phyloP scores from a whole-genome alignment of 2,888 invertebrate species.

The Drosophila koepferae region DNA sequence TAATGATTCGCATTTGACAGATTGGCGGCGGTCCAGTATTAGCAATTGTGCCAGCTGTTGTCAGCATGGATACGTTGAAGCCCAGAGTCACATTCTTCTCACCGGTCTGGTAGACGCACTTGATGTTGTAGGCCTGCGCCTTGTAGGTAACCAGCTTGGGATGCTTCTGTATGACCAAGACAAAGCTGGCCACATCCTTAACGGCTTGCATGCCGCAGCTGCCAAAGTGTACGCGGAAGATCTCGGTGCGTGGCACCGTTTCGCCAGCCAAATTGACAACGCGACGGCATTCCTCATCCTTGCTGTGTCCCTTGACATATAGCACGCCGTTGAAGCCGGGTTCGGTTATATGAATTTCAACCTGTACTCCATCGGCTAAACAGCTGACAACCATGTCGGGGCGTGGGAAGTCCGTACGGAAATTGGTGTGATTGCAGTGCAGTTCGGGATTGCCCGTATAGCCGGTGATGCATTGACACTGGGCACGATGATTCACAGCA shows the following conservation, averaged over 20 bases:
- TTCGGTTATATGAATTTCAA: conserved; percentile 90
- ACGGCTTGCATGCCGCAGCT: conserved; percentile 96
- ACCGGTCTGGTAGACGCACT: conserved; percentile 97
- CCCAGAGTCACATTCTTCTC: conserved; percentile 96
- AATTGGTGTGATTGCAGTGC: conserved; percentile 87
- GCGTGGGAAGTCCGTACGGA: conserved; percentile 93
- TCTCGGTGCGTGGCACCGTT: conserved; percentile 88
- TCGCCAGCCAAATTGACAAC: conserved; percentile 92
- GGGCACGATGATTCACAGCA: conserved; percentile 90
- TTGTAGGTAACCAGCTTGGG: conserved; percentile 97
- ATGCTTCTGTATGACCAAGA: conserved; percentile 98
- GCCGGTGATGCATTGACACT: conserved; percentile 91
- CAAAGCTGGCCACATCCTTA: conserved; percentile 96
- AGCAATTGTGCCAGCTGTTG: conserved; percentile 97
- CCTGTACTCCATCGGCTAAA: conserved; percentile 95
- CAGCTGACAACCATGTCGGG: conserved; percentile 95
- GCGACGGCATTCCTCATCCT: conserved; percentile 94
- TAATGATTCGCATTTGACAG: conserved; percentile 96
- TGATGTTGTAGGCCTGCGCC: conserved; percentile 98
- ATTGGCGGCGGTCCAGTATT: conserved; percentile 97
- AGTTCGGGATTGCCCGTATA: conserved; percentile 91
- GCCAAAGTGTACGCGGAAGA: conserved; percentile 95
- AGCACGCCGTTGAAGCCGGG: conserved; percentile 94
- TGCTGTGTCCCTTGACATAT: conserved; percentile 97
- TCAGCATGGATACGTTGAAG: conserved; percentile 97